These are phyloP conservation scores for Notechis scutatus DNA, from an alignment of 2,113 vertebrate species.

Conservation along the genomic window DNA sequence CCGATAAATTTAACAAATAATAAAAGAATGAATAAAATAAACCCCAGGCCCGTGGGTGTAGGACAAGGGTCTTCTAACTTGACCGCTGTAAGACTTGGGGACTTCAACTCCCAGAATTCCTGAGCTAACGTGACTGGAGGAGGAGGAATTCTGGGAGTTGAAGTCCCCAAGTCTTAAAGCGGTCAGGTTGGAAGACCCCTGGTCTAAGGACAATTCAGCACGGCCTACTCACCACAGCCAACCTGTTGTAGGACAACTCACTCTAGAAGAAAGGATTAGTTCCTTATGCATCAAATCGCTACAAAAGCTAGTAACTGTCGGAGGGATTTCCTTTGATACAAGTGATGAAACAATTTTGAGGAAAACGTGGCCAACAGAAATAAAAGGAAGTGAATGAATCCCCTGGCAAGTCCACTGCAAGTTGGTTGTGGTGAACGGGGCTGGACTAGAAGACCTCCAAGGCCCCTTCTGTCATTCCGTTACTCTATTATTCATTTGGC, in stretches of 20 bases:
- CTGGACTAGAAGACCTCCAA: background rate
- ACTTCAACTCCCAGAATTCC: too few species aligned
- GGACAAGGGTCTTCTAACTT: too few species aligned
- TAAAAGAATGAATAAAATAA: background rate
- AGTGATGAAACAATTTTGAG: background rate
- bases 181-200: too few species aligned
- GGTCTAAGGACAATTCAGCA: background rate
- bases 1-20: background rate
- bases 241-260: background rate
- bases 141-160: too few species aligned
- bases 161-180: too few species aligned
- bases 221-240: background rate
- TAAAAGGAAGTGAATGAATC: background rate
- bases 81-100: too few species aligned
- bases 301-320: background rate
- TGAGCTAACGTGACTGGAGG: too few species aligned
- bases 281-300: background rate
- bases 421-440: background rate
- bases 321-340: background rate
- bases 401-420: background rate
- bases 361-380: background rate
- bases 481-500: background rate
- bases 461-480: background rate
- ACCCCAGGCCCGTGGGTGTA: too few species aligned
- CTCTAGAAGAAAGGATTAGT: background rate